Base-by-base conservation (phyloP, 2,113 vertebrate genomes). In the Apistogramma diplotaenia region DNA sequence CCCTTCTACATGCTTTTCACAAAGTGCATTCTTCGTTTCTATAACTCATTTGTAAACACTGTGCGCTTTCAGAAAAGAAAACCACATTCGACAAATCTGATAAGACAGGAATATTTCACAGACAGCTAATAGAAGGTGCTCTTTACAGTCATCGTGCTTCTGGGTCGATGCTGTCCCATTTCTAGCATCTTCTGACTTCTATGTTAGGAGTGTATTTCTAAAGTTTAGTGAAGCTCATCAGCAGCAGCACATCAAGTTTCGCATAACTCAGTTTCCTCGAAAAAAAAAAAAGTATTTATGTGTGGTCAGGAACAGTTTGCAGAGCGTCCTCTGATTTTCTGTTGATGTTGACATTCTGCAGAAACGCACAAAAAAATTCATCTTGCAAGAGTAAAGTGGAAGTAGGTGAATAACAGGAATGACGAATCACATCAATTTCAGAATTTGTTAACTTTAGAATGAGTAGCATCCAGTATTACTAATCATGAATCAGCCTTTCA, bases 301-400 rank as follows among this genome's bases (percentile, higher is more conserved):
- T 56, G 90, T 95, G 94, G 8, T 94, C 93, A 35, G 95, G 95
- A 55, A 93, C 94, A 2, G 94, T 96, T 79, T 90, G 89, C 67
- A 97, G 87, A 3, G 97, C 96, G 9, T 98, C 97, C 0, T 95
- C 93, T 0, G 95, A 75, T 0, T 95, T 90, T 74, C 96, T 94
- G 79, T 89, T 94, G 75, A 96, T 53, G 29, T 95, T 91, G 1
- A 98, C 95, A 8, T 97, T 94, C 95, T 95, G 82, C n/a, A 88
- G 76, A 25, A 56, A 46, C 33, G 86, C 49, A 15, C 40, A 70
- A 70, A 43, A 70, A 8, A 5, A 70, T 49, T 16, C 11, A 40
- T 10, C 15, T 67, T 67, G 40, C 23, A 49, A 49, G 16, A 29
- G 9, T 70, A 12, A 67, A 46, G 40, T 49, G 40, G 25, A 49